These are phyloP conservation scores for Polietes domitor DNA, from an alignment of 2,888 invertebrate genomes.

Conservation along the genomic window DNA sequence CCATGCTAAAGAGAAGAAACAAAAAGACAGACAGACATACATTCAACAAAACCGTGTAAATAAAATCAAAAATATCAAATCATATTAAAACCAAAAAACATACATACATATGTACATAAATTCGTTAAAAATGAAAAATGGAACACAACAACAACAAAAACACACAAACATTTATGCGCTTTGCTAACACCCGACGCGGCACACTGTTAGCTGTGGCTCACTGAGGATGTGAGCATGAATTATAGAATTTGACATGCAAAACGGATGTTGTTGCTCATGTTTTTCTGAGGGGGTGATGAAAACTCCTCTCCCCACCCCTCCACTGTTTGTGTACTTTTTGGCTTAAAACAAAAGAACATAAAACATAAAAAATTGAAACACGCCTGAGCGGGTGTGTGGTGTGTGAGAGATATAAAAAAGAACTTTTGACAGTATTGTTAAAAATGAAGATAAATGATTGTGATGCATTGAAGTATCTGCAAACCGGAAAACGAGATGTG, in stretches of 20 bases:
- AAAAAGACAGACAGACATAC: conserved; percentile 10
- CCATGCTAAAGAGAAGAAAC: conserved; percentile 81
- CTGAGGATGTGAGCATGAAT: not conserved
- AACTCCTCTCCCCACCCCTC: not conserved
- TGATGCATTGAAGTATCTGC: conserved; percentile 70
- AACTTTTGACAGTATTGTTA: conserved; percentile 64
- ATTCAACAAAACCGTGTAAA: no score
- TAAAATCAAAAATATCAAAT: conserved; percentile 12
- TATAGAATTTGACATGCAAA: conserved; percentile 26
- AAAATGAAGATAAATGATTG: conserved; percentile 75
- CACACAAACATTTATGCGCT: not conserved
- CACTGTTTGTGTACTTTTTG: not conserved
- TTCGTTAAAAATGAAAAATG: conserved; percentile 17
- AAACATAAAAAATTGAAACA: not conserved
- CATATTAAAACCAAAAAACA: no score
- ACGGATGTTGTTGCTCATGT: conserved; percentile 7
- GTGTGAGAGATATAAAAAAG: not conserved
- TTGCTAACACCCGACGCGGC: not conserved
- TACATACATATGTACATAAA: no score
- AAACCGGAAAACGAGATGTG: conserved; percentile 24
- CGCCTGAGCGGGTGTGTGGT: no score
- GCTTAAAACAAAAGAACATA: not conserved
- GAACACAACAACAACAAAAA: conserved; percentile 8
- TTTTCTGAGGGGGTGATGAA: not conserved
- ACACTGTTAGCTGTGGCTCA: not conserved